A percentile compares a stretch with the other conserved stretches of the same genome.
phyloP scores from a whole-genome alignment of 2,888 invertebrate genomes.

The Gnatocerus cornutus region DNA sequence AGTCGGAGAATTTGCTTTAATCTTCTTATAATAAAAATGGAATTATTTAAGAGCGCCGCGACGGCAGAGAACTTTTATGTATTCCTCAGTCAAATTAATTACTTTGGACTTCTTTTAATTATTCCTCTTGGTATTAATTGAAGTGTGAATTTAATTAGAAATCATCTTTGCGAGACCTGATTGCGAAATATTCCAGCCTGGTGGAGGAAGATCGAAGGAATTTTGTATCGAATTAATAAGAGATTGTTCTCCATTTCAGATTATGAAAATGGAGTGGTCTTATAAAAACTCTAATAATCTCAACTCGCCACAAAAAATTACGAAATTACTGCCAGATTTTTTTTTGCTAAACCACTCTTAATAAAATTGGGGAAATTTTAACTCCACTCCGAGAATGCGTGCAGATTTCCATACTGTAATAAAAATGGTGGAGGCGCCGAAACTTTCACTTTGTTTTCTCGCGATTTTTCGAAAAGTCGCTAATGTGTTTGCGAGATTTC shows the following conservation, averaged over 20 bases:
- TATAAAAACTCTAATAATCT: too few relatives aligned
- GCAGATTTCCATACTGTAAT: too few relatives aligned
- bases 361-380: too few relatives aligned
- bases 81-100: conserved; percentile 42
- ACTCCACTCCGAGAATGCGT: too few relatives aligned
- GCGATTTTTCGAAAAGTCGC: too few relatives aligned
- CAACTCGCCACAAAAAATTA: too few relatives aligned
- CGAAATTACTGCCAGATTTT: too few relatives aligned
- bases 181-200: not conserved
- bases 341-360: too few relatives aligned
- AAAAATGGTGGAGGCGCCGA: too few relatives aligned
- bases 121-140: conserved; percentile 31
- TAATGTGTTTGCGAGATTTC: too few relatives aligned
- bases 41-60: conserved; percentile 31
- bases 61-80: conserved; percentile 37
- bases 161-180: conserved; percentile 26
- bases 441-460: too few relatives aligned
- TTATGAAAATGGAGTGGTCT: conserved; percentile 4
- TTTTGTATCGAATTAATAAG: conserved; percentile 1
- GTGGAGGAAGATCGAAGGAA: not conserved
- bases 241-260: not conserved
- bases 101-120: conserved; percentile 41
- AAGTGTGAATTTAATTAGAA: conserved; percentile 48
- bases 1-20: conserved; percentile 35
- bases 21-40: conserved; percentile 42